Evolutionary conservation across 2,797 vertebrate genomes (phyloP).

Genomic region (Acipenser transmontanus): DNA sequence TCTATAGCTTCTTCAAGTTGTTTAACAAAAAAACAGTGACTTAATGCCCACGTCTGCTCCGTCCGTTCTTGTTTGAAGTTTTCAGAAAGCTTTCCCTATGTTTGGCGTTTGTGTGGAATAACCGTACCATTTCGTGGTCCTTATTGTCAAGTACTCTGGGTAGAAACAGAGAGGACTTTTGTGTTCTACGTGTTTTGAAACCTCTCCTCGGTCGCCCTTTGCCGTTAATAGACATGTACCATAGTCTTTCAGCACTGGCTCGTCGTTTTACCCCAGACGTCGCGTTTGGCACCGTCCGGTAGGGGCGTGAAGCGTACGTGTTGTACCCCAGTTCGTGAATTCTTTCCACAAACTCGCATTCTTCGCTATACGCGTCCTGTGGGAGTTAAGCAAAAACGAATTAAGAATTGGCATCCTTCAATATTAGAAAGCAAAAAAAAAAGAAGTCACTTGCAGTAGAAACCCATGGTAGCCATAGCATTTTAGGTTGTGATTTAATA

Average conservation of each 20-base stretch:
- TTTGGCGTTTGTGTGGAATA: slow-evolving; percentile 55
- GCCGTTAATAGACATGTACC: slow-evolving; percentile 92
- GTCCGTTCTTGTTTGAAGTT: slow-evolving; percentile 30
- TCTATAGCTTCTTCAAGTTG: slow-evolving; percentile 18
- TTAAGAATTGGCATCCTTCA: slow-evolving; percentile 7
- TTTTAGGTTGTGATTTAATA: no score
- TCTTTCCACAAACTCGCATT: slow-evolving; percentile 95
- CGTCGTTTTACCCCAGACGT: slow-evolving; percentile 49
- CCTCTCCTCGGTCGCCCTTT: slow-evolving; percentile 91
- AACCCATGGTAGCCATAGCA: no score
- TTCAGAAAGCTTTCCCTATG: slow-evolving; percentile 39
- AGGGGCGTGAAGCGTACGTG: slow-evolving; percentile 84
- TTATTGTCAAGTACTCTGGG: slow-evolving; percentile 85
- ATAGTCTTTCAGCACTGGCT: slow-evolving; percentile 75
- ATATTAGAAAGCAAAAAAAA: slow-evolving; percentile 5
- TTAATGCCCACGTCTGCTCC: slow-evolving; percentile 52
- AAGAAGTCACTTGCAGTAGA: background rate
- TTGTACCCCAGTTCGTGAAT: slow-evolving; percentile 94
- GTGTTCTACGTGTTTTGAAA: slow-evolving; percentile 87
- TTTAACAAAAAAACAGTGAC: slow-evolving; percentile 24
- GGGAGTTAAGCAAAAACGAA: slow-evolving; percentile 18
- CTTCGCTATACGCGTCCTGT: slow-evolving; percentile 80
- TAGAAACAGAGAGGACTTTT: slow-evolving; percentile 92
- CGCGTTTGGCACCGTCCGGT: slow-evolving; percentile 65
- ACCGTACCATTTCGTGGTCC: slow-evolving; percentile 84